A percentile compares a stretch with the other conserved stretches of the same genome.
Conservation (phyloP, 2,797 vertebrate genomes). For the Amniataba percoides region DNA sequence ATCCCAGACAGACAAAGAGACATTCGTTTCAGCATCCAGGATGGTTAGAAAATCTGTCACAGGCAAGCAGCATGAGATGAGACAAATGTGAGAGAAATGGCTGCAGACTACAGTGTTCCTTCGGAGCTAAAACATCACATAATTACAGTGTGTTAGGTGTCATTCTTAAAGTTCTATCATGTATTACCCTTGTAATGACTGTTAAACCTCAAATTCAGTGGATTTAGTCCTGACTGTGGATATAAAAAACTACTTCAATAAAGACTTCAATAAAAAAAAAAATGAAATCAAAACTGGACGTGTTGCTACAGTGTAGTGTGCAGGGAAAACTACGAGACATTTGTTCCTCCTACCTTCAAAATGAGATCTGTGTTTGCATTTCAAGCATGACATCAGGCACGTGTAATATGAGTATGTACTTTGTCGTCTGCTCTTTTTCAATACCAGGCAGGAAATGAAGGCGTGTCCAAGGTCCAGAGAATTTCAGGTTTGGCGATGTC, state of each 20-base stretch:
- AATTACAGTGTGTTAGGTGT: slow-evolving; percentile 13
- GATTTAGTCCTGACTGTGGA: background rate
- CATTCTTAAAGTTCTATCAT: slow-evolving; percentile 6
- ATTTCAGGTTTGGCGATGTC: background rate
- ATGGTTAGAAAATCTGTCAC: slow-evolving; percentile 36
- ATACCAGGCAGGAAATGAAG: slow-evolving; percentile 3
- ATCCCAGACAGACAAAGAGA: slow-evolving; percentile 32
- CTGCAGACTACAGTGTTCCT: slow-evolving; percentile 20
- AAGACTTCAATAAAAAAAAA: too few species aligned
- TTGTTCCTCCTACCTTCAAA: background rate
- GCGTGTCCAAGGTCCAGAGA: background rate
- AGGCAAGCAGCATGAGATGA: slow-evolving; percentile 11
- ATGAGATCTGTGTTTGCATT: background rate
- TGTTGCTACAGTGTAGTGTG: background rate
- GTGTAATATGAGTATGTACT: background rate
- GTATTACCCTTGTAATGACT: background rate
- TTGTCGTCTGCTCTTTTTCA: background rate
- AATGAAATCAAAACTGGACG: background rate
- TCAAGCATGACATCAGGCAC: background rate
- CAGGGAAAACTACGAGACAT: background rate
- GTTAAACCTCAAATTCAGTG: background rate
- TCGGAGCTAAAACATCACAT: slow-evolving; percentile 13
- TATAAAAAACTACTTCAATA: background rate
- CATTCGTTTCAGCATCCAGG: background rate
- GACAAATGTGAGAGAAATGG: slow-evolving; percentile 25